A percentile compares a stretch with the other conserved stretches of the same genome.
phyloP scores from a whole-genome alignment of 2,113 vertebrate species.

The Thalassoma bifasciatum region DNA sequence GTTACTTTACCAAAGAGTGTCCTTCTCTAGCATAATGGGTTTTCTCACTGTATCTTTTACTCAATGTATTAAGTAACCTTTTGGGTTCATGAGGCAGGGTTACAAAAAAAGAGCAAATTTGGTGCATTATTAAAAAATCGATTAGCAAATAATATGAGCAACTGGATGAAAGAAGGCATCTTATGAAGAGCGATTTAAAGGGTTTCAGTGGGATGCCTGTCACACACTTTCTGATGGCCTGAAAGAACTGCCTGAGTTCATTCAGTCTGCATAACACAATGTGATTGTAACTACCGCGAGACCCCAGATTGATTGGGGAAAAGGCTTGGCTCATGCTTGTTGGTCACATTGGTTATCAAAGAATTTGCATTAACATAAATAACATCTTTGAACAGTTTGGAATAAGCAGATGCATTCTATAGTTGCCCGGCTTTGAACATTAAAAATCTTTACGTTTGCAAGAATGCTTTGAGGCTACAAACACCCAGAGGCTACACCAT shows the following conservation, averaged over 20 bases:
- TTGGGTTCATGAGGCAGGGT: not conserved
- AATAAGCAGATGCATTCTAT: not conserved
- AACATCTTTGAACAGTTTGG: not conserved
- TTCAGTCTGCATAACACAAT: not conserved
- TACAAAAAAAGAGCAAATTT: not conserved
- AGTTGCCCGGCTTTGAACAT: not conserved
- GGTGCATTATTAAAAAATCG: not conserved
- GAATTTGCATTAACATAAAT: not conserved
- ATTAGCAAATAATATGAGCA: not conserved
- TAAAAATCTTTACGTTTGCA: not conserved
- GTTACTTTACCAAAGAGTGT: slow-evolving; percentile 3
- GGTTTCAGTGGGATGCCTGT: not conserved
- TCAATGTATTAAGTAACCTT: not conserved
- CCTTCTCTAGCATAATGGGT: not conserved
- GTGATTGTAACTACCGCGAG: not conserved
- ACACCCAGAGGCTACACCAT: too few relatives aligned
- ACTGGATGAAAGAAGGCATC: too few relatives aligned
- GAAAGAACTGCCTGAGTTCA: not conserved
- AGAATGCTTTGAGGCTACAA: not conserved
- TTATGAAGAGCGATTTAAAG: too few relatives aligned
- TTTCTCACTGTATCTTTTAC: not conserved
- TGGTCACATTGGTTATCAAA: slow-evolving; percentile 1
- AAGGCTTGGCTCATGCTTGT: not conserved
- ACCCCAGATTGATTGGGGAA: not conserved
- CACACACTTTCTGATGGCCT: not conserved